These are phyloP conservation scores for Falco cherrug DNA, from an alignment of 2,797 vertebrate genomes.

Conservation along the genomic window DNA sequence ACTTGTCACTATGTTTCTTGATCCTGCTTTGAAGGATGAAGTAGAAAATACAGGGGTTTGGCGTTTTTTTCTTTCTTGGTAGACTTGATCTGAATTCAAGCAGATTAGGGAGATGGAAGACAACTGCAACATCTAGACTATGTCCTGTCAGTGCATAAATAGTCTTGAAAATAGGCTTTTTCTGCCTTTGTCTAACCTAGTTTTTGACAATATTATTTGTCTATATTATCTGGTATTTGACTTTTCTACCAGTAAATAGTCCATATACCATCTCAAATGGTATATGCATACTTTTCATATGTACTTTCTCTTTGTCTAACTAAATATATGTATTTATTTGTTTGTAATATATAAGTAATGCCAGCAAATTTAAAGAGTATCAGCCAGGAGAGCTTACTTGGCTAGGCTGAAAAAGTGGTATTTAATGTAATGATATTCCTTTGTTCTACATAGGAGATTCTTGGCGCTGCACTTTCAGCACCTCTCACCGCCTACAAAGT, in stretches of 20 bases:
- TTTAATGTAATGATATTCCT: not conserved
- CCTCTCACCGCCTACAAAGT: conserved; percentile 89
- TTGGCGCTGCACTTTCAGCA: conserved; percentile 88
- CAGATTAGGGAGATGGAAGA: not conserved
- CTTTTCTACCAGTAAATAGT: not conserved
- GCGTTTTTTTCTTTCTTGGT: not conserved
- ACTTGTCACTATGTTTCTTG: not conserved
- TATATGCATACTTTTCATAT: rapidly evolving
- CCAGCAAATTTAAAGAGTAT: not conserved
- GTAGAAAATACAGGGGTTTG: not conserved
- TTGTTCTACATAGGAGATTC: conserved; percentile 84
- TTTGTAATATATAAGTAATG: not conserved
- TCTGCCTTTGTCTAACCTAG: not conserved
- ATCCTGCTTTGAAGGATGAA: not conserved
- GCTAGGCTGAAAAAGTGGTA: not conserved
- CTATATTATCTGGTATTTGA: not conserved
- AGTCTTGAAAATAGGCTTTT: not conserved
- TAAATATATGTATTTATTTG: not conserved
- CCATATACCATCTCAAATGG: not conserved
- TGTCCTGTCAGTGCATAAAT: not conserved
- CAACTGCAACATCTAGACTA: not conserved
- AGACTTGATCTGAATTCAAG: not conserved
- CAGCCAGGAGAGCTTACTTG: not conserved
- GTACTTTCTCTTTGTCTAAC: not conserved
- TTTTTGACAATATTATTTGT: not conserved